Base-by-base conservation (phyloP, 2,113 vertebrate genomes). In the Gymnorhina tibicen region DNA sequence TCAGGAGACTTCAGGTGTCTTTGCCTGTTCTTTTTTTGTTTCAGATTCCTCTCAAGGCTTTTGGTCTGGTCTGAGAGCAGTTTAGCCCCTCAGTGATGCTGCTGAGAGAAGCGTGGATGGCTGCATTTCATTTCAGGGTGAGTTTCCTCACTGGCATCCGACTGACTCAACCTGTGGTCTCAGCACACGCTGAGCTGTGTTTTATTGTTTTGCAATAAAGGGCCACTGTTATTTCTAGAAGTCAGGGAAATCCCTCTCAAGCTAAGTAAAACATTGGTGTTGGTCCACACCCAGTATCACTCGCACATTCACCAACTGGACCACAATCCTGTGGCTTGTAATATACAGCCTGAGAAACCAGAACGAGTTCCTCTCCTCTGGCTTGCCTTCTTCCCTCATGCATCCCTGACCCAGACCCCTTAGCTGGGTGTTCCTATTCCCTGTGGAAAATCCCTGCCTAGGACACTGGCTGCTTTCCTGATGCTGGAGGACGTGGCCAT, bases 171-270 rank as follows among this genome's bases (percentile, higher is more conserved):
- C n/a, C 67, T 87, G 44, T 78, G 49, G n/a, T 90, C n/a, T 90
- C 81, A 80, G 44, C 2, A 7, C 42, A 64, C 1, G 3, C 21
- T 53, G 44, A 84, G 15, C 41, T 91, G 72, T 89, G 87, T 66
- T 87, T 96, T 92, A 95, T 90, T 95, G 81, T 97, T 97, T 96
- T 91, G 92, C 73, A 97, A 95, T 91, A 97, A 96, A 96, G 52
- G 69, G 70, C 73, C 95, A 63, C 39, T 47, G 80, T 58, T 97
- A 68, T 92, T 98, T 97, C 92, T 92, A 82, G 92, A 93, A 95
- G 93, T 85, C 86, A 97, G 93, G 94, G 93, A 92, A 85, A 95
- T 90, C 69, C 35, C 49, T 94, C 93, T 95, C 80, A 67, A 77
- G 59, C 91, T 85, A 82, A 96, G 84, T 72, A 89, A 97, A 97